phyloP scores from a whole-genome alignment of 1,140 invertebrate species.

The Atta texana region DNA sequence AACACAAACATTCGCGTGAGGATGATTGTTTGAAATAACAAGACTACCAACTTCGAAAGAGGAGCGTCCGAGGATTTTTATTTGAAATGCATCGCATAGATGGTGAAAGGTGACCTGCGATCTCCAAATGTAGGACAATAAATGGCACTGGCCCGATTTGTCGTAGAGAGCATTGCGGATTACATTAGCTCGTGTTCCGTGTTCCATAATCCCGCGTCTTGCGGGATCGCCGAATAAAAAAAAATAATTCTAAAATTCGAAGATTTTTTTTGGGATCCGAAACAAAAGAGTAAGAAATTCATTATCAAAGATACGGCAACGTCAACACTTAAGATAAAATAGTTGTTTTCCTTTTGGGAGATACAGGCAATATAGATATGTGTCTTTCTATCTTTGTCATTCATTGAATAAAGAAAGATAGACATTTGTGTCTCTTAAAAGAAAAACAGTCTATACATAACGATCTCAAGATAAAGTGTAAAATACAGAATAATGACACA shows the following conservation, averaged over 20 bases:
- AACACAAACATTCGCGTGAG: background rate
- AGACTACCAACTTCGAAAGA: background rate
- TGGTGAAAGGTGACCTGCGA: slow-evolving; percentile 70
- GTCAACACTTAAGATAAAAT: background rate
- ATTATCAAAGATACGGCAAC: background rate
- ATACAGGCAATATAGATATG: too few species aligned
- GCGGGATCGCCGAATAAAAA: background rate
- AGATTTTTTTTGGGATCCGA: too few species aligned
- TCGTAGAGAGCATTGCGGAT: slow-evolving; percentile 20
- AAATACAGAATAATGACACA: background rate
- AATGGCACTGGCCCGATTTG: slow-evolving; percentile 72
- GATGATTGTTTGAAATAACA: background rate
- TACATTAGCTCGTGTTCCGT: background rate
- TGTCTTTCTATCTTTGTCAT: too few species aligned
- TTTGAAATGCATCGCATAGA: slow-evolving; percentile 68
- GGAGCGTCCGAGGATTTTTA: slow-evolving; percentile 59
- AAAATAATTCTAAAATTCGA: background rate
- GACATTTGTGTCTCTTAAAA: too few species aligned
- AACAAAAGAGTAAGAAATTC: background rate
- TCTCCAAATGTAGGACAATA: slow-evolving; percentile 71
- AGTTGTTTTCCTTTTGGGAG: too few species aligned
- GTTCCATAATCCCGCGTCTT: background rate
- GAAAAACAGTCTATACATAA: too few species aligned
- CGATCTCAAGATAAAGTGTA: background rate
- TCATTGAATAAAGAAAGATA: too few species aligned